Percentiles rank a stretch among this genome's conserved stretches.
Conservation (phyloP, 1,140 invertebrate genomes). For the Pseudomyrmex flavicornis region DNA sequence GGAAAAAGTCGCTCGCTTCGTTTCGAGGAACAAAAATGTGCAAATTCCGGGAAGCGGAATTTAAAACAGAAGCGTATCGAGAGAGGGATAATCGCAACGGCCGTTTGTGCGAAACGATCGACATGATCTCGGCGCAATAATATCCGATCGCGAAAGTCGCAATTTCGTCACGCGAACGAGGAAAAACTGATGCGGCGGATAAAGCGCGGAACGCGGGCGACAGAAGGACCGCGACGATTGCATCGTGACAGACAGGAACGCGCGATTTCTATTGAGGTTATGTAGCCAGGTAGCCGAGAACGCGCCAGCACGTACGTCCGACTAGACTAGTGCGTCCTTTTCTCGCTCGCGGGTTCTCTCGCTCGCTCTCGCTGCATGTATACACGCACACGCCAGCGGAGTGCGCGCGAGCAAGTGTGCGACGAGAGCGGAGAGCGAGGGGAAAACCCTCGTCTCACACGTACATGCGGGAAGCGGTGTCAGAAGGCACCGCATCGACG, state of each 20-base stretch:
- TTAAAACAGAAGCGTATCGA: neutral
- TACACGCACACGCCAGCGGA: neutral
- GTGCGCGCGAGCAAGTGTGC: neutral
- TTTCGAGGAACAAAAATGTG: neutral
- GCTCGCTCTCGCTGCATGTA: neutral
- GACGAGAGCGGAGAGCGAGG: neutral
- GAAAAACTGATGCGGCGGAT: neutral
- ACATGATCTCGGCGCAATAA: neutral
- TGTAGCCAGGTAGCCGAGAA: conserved; percentile 62
- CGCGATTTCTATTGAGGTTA: conserved; percentile 65
- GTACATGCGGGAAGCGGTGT: neutral
- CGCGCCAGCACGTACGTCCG: conserved; percentile 38
- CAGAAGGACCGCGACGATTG: neutral
- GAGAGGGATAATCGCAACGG: neutral
- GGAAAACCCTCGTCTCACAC: neutral
- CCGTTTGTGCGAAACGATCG: neutral
- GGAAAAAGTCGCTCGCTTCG: neutral
- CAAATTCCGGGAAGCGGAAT: neutral
- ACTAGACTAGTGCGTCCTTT: neutral
- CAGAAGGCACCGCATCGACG: conserved; percentile 22
- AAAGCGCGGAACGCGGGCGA: neutral
- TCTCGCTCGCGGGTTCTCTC: neutral
- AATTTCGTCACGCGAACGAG: too few species aligned
- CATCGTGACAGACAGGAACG: neutral
- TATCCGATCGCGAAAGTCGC: neutral